Conservation (phyloP, 37 sponge, comb jelly and placozoan genomes). For the Aplysina aerophoba region DNA sequence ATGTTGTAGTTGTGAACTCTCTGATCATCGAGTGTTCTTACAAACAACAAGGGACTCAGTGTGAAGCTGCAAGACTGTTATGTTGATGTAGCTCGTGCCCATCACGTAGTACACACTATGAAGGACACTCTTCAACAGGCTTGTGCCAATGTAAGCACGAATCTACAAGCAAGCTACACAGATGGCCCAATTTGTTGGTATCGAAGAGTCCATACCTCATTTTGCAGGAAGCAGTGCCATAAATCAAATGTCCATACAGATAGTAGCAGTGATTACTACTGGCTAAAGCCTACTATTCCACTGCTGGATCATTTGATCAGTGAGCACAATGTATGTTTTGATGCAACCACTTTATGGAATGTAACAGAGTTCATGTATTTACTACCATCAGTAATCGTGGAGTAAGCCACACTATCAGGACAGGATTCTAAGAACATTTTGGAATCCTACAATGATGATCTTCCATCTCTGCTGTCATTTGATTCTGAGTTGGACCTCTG, state of each 20-base stretch:
- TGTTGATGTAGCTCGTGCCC: slow-evolving; percentile 64
- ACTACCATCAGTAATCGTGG: slow-evolving; percentile 33
- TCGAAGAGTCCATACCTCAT: slow-evolving; percentile 40
- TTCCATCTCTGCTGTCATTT: slow-evolving; percentile 5
- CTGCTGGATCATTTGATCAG: slow-evolving; percentile 41
- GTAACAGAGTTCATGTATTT: slow-evolving; percentile 52
- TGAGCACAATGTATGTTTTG: slow-evolving; percentile 49
- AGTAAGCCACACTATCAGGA: background rate
- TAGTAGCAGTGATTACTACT: slow-evolving; percentile 28
- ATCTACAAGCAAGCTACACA: slow-evolving; percentile 40
- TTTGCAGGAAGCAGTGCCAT: slow-evolving; percentile 27
- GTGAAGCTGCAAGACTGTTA: slow-evolving; percentile 60
- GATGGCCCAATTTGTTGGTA: slow-evolving; percentile 34
- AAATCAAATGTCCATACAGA: slow-evolving; percentile 9
- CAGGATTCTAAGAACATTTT: slow-evolving; percentile 7
- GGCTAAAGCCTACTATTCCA: slow-evolving; percentile 23
- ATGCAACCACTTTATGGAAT: slow-evolving; percentile 16
- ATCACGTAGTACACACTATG: slow-evolving; percentile 53
- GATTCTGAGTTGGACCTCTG: slow-evolving; percentile 29
- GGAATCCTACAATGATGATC: slow-evolving; percentile 3
- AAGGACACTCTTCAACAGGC: slow-evolving; percentile 38
- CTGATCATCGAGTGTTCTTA: slow-evolving; percentile 29
- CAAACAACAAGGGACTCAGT: slow-evolving; percentile 69
- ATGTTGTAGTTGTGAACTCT: background rate
- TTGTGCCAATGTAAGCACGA: slow-evolving; percentile 22